phyloP scores from a whole-genome alignment of 2,888 invertebrate genomes.

The Sinhomidia bicolor region DNA sequence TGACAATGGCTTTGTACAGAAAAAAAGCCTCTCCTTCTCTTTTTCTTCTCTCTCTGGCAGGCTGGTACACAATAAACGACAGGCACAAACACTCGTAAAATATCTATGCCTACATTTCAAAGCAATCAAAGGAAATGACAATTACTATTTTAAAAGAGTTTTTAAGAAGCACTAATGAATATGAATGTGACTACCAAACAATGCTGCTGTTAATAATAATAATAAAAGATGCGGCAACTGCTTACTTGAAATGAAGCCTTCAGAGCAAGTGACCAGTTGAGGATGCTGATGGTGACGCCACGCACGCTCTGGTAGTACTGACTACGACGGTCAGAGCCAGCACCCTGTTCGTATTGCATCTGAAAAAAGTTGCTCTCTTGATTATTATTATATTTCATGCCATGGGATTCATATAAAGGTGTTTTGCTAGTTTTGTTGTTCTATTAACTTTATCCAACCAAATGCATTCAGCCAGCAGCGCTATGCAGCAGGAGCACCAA shows the following conservation, averaged over 20 bases:
- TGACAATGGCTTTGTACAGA: too few species aligned
- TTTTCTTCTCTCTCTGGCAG: not conserved
- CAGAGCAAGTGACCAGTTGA: slow-evolving; percentile 13
- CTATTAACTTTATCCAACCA: too few species aligned
- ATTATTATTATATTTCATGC: too few species aligned
- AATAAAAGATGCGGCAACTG: not conserved
- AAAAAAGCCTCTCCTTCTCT: not conserved
- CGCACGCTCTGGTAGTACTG: slow-evolving; percentile 45
- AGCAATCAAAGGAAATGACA: not conserved
- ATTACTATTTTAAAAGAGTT: not conserved
- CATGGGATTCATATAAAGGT: too few species aligned
- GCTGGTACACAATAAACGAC: not conserved
- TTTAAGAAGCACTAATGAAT: not conserved
- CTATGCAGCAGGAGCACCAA: too few species aligned
- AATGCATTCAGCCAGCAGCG: too few species aligned
- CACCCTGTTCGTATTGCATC: not conserved
- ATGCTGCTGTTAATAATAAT: not conserved
- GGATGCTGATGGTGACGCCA: slow-evolving; percentile 45
- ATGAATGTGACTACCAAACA: slow-evolving; percentile 2
- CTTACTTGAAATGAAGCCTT: slow-evolving; percentile 37
- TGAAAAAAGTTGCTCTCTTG: too few species aligned
- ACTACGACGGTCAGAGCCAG: not conserved
- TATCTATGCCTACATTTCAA: too few species aligned
- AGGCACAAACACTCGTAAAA: not conserved
- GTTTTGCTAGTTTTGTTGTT: too few species aligned